Base-by-base conservation (phyloP, 2,888 invertebrate genomes). In the Drosophila vallismaia region DNA sequence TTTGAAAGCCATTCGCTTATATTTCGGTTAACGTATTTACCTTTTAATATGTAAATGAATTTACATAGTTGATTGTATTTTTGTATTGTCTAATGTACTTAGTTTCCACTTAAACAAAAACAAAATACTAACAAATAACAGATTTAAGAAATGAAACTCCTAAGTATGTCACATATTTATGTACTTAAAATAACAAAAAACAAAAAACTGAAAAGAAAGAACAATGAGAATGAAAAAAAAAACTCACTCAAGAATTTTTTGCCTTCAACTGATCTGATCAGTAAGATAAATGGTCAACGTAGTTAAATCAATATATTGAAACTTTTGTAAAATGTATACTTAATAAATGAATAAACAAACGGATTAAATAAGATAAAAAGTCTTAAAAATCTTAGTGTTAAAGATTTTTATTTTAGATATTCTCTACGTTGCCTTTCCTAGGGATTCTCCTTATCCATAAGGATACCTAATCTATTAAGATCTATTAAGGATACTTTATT, bases 231-330 rank as follows among this genome's bases (percentile, higher is more conserved):
- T 44, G 45, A 49, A 24, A 54, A 46, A 54, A 46, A 7, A 53
- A 66, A 74, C 74, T 68, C 53, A 57, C 74, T 74, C 60, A 74
- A 60, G 56, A 74, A 64, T 57, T 52, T 57, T 71, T 76, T 87
- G 88, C 82, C 82, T 82, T 87, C 49, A 71, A 74, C 76, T 87
- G 82, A 82, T 82, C 33, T 46, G 82, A 82, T 87, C 88, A 85
- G 50, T 74, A 52, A 66, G 33, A 44, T 46, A 76, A 67, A 44
- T 33, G 71, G 71, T 71, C 53, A 59, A 26, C 7, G 74, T 82
- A 86, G 84, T 80, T 84, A 83, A 80, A 74, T 40, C 55, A 63
- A 55, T 63, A 62, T 72, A 73, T 77, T 66, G 53, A 69, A 59
- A 50, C 57, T 53, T 75, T 86, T 80, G 72, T 70, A 75, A 75